These are phyloP conservation scores for Orestias chungarensis DNA, from an alignment of 2,797 vertebrate genomes.

Conservation along the genomic window DNA sequence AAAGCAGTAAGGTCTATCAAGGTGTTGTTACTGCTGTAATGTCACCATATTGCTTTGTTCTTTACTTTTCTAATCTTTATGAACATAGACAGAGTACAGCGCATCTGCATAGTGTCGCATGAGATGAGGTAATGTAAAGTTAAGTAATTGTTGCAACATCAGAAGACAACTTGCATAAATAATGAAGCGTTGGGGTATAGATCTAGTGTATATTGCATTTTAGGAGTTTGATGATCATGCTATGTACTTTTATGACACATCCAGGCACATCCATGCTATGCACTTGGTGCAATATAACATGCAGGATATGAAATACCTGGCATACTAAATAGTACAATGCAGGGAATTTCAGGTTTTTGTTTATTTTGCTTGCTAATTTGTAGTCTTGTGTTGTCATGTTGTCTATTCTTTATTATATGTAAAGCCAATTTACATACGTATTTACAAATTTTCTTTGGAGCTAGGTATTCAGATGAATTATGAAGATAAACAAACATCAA, in stretches of 20 bases:
- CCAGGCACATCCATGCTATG: neutral
- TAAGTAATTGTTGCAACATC: neutral
- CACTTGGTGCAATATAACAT: neutral
- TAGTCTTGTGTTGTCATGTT: neutral
- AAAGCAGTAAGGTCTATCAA: too few species aligned
- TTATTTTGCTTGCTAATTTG: neutral
- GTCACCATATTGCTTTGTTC: neutral
- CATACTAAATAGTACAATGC: neutral
- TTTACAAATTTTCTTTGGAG: too few species aligned
- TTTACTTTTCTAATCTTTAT: neutral
- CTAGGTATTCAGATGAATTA: too few species aligned
- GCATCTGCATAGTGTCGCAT: neutral
- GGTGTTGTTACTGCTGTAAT: too few species aligned
- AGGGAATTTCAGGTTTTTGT: neutral
- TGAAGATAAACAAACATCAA: too few species aligned
- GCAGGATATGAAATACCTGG: neutral
- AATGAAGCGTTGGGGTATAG: neutral
- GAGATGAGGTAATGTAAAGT: neutral
- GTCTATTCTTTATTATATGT: neutral
- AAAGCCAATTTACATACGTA: too few species aligned
- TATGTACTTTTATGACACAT: neutral
- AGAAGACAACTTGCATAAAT: neutral
- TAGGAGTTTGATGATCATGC: neutral
- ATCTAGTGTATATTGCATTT: neutral
- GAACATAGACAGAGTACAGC: neutral